Conservation (phyloP, 2,113 vertebrate species). For the Pagrus major region DNA sequence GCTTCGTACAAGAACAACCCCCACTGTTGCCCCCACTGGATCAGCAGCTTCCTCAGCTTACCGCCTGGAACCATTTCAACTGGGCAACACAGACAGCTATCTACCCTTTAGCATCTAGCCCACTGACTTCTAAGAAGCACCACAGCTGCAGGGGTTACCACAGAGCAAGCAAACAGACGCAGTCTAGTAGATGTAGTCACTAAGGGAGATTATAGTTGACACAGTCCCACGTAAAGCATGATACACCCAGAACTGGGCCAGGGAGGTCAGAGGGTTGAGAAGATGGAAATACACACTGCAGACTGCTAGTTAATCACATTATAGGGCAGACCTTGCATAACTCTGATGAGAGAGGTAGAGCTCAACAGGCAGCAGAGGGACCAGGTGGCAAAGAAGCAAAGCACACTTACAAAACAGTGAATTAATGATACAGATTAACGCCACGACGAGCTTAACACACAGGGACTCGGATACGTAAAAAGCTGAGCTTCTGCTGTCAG, state of each 20-base stretch:
- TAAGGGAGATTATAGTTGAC: constrained; percentile 48
- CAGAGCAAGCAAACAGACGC: constrained; percentile 51
- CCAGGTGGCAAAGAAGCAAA: constrained; percentile 37
- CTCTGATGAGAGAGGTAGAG: constrained; percentile 16
- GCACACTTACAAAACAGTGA: constrained; percentile 37
- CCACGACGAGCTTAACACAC: constrained; percentile 28
- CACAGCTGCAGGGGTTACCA: constrained; percentile 41
- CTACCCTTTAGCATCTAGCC: constrained; percentile 36
- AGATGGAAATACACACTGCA: constrained; percentile 43
- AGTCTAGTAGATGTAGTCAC: constrained; percentile 20
- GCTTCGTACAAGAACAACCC: constrained; percentile 37
- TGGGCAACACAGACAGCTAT: constrained; percentile 43
- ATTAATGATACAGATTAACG: constrained; percentile 49
- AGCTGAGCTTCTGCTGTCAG: constrained; percentile 25
- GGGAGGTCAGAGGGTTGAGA: constrained; percentile 48
- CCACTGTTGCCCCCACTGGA: constrained; percentile 18
- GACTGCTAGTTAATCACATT: constrained; percentile 64
- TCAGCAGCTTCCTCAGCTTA: constrained; percentile 55
- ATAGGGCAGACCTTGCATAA: constrained; percentile 43
- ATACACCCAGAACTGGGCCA: constrained; percentile 34
- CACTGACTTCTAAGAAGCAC: constrained; percentile 62
- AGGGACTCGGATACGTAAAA: constrained; percentile 35
- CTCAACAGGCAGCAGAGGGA: constrained; percentile 27
- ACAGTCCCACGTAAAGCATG: constrained; percentile 35
- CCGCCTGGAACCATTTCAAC: constrained; percentile 43